These are phyloP conservation scores for Ardeotis arabs DNA, from an alignment of 2,113 vertebrate genomes.

Conservation along the genomic window DNA sequence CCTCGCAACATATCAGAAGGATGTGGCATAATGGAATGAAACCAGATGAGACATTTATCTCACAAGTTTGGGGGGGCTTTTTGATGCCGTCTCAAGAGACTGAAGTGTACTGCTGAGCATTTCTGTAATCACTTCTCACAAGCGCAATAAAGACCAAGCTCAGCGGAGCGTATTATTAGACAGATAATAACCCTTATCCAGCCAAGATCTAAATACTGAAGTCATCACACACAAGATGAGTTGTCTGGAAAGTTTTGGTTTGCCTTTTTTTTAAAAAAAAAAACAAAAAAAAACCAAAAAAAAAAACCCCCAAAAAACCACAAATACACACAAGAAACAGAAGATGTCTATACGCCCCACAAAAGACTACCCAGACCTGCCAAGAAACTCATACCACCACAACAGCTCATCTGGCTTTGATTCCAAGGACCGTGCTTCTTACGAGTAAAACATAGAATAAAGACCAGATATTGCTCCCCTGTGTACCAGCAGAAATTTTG, in stretches of 20 bases:
- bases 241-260: not conserved
- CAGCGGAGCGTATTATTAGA: constrained; percentile 48
- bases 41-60: constrained; percentile 24
- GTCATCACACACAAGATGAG: constrained; percentile 27
- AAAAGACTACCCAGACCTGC: not conserved
- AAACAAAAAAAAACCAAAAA: not conserved
- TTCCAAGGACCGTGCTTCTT: not conserved
- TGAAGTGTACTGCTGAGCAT: not conserved
- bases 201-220: not conserved
- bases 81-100: not conserved
- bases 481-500: not conserved
- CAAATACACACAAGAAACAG: not conserved
- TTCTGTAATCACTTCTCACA: constrained; percentile 56
- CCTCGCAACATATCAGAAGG: constrained; percentile 12
- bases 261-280: not conserved
- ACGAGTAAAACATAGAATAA: not conserved
- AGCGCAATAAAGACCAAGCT: constrained; percentile 36
- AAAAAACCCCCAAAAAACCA: too few relatives aligned
- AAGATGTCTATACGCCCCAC: not conserved
- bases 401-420: not conserved
- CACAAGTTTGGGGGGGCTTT: constrained; percentile 34
- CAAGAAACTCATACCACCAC: not conserved
- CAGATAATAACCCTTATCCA: constrained; percentile 56
- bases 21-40: constrained; percentile 15
- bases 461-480: not conserved